phyloP scores from a whole-genome alignment of 2,797 vertebrate genomes.

The Fistularia tabacaria region DNA sequence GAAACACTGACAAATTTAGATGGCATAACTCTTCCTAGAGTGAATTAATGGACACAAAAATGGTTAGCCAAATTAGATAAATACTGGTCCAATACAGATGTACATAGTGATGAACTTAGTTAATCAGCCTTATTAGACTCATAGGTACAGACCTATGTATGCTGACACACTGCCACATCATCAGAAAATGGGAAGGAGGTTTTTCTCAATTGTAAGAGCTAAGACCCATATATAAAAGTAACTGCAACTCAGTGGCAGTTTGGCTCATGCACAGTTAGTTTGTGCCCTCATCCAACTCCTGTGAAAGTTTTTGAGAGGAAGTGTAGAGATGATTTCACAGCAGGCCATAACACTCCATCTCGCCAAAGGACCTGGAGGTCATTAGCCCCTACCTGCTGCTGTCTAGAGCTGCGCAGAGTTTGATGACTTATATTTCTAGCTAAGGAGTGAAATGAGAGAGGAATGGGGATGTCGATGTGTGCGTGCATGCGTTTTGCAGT shows the following conservation, averaged over 20 bases:
- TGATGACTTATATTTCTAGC: constrained; percentile 62
- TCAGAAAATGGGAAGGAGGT: no score
- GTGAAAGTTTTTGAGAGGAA: constrained; percentile 63
- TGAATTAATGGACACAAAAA: no score
- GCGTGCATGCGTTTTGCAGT: constrained; percentile 40
- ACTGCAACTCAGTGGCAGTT: constrained; percentile 41
- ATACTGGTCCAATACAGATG: no score
- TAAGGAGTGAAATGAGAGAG: constrained; percentile 49
- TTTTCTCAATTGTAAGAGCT: no score
- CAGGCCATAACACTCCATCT: constrained; percentile 49
- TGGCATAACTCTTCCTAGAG: no score
- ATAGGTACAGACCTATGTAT: no score
- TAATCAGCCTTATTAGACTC: no score
- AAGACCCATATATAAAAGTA: constrained; percentile 47
- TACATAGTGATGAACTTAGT: no score
- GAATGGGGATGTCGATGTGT: constrained; percentile 21
- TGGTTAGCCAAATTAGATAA: no score
- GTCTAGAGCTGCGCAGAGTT: constrained; percentile 50
- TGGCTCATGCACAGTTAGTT: constrained; percentile 21
- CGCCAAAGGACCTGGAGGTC: constrained; percentile 65
- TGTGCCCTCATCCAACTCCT: constrained; percentile 42
- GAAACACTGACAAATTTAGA: no score
- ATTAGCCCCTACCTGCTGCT: constrained; percentile 71
- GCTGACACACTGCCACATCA: no score
- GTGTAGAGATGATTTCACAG: constrained; percentile 53